Percentiles rank a stretch among this genome's conserved stretches.
Evolutionary conservation across 2,113 vertebrate genomes (phyloP).

Genomic region (Condylura cristata): DNA sequence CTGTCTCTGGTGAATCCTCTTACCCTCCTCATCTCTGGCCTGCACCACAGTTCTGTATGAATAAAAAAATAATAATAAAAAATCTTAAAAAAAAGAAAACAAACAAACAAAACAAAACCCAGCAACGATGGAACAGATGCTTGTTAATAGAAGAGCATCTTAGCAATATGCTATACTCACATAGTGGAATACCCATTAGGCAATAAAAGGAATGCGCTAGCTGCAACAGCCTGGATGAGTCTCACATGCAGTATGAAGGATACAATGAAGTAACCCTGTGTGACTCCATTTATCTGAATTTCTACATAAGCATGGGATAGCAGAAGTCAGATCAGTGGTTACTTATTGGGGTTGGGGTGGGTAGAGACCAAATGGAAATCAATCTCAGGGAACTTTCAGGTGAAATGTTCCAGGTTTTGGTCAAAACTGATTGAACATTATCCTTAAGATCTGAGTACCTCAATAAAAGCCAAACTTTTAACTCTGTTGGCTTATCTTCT

Average conservation of each 20-base stretch:
- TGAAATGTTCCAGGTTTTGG: not conserved
- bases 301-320: not conserved
- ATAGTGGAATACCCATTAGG: not conserved
- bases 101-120: slow-evolving; percentile 22
- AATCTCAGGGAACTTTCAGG: not conserved
- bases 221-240: not conserved
- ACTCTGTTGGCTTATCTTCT: not conserved
- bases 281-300: not conserved
- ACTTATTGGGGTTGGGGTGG: not conserved
- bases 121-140: not conserved
- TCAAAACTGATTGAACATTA: slow-evolving; percentile 30
- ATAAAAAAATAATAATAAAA: too few species aligned
- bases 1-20: too few species aligned
- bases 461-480: not conserved
- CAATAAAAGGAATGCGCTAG: not conserved
- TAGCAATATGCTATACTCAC: not conserved
- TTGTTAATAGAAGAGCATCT: not conserved
- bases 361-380: not conserved
- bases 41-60: too few species aligned
- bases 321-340: not conserved
- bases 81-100: not conserved
- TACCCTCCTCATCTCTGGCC: too few species aligned
- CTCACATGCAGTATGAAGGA: not conserved
- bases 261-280: not conserved
- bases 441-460: not conserved